Evolutionary conservation across 2,113 vertebrate genomes (phyloP).

Genomic region (Dasyprocta punctata): DNA sequence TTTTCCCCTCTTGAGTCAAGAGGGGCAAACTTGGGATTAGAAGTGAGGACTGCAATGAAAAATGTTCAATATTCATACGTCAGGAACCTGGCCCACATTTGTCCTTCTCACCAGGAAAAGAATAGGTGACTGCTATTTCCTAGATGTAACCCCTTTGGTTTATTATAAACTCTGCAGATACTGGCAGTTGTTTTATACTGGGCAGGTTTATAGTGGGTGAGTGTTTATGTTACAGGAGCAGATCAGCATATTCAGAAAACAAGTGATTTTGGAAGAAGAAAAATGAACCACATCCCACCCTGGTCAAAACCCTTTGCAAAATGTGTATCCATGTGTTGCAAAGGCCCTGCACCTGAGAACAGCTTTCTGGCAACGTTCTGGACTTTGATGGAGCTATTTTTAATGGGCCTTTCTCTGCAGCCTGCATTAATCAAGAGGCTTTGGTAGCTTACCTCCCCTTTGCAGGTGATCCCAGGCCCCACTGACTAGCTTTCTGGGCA

Average conservation of each 20-base stretch:
- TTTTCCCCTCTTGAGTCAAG: neutral
- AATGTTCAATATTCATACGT: neutral
- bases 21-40: neutral
- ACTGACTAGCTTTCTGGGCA: neutral
- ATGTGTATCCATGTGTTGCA: neutral
- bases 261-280: constrained; percentile 14
- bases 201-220: neutral
- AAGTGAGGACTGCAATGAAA: neutral
- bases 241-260: neutral
- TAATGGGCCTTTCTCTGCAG: neutral
- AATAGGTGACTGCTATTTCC: neutral
- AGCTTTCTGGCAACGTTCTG: neutral
- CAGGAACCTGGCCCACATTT: neutral
- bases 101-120: neutral
- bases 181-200: neutral
- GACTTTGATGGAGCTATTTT: constrained; percentile 3
- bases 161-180: neutral
- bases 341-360: neutral
- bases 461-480: neutral
- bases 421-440: neutral
- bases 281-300: neutral
- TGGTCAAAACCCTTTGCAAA: constrained; percentile 2
- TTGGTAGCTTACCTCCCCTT: neutral
- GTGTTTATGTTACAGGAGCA: neutral
- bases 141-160: neutral